These are phyloP conservation scores for Ferdinandea cuprea DNA, from an alignment of 2,888 invertebrate genomes.

Conservation along the genomic window DNA sequence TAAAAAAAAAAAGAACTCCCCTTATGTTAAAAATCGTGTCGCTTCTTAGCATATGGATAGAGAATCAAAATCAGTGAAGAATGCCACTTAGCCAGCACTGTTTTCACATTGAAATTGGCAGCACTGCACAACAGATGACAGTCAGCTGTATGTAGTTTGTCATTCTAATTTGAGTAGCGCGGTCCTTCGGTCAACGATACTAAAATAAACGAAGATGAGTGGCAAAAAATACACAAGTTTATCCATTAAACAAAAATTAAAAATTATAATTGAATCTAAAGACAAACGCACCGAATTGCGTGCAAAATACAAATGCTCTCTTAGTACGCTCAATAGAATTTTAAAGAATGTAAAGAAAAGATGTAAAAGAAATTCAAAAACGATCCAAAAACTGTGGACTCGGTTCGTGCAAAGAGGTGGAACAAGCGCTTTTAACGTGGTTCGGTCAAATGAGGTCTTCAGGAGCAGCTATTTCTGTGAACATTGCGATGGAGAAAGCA, in stretches of 20 bases:
- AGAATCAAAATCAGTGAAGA: background rate
- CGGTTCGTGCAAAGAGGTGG: constrained; percentile 23
- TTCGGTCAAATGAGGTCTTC: constrained; percentile 52
- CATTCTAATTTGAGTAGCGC: too few relatives aligned
- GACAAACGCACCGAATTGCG: constrained; percentile 16
- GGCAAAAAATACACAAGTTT: too few relatives aligned
- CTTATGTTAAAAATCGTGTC: too few relatives aligned
- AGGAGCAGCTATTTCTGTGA: constrained; percentile 46
- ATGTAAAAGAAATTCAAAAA: constrained; percentile 1
- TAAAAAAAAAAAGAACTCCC: too few relatives aligned
- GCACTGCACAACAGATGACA: constrained; percentile 6
- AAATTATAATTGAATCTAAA: constrained; percentile 22
- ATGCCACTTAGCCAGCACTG: background rate
- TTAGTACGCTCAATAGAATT: constrained; percentile 11
- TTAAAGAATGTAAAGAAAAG: too few relatives aligned
- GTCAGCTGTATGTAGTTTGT: too few relatives aligned
- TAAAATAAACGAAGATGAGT: too few relatives aligned
- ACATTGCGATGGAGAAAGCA: constrained; percentile 53
- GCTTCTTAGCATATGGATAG: too few relatives aligned
- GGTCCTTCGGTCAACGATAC: too few relatives aligned
- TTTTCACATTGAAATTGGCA: constrained; percentile 11
- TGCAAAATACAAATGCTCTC: too few relatives aligned
- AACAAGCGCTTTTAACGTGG: constrained; percentile 44
- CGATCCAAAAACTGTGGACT: background rate
- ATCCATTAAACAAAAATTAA: too few relatives aligned